These are phyloP conservation scores for Coenonympha glycerion DNA, from an alignment of 2,888 invertebrate species.

Conservation along the genomic window DNA sequence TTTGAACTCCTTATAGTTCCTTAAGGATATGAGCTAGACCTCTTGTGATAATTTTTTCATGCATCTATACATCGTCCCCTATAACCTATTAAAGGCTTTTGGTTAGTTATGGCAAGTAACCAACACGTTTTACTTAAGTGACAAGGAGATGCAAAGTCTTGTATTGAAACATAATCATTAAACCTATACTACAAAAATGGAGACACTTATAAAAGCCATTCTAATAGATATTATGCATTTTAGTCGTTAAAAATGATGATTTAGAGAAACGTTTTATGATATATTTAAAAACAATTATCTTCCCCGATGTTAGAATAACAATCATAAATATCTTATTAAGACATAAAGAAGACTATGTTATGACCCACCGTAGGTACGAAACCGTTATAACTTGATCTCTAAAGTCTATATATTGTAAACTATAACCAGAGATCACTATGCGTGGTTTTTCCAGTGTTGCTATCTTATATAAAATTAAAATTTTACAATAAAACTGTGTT, in stretches of 20 bases:
- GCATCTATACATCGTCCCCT: too few relatives aligned
- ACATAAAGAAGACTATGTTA: slow-evolving; percentile 39
- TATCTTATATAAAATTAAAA: slow-evolving; percentile 37
- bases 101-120: too few relatives aligned
- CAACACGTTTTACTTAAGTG: too few relatives aligned
- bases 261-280: slow-evolving; percentile 27
- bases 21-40: too few relatives aligned
- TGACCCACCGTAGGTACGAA: slow-evolving; percentile 15
- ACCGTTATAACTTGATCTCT: slow-evolving; percentile 28
- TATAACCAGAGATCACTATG: slow-evolving; percentile 12
- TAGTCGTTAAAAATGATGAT: slow-evolving; percentile 17
- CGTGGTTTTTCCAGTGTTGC: slow-evolving; percentile 19
- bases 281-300: slow-evolving; percentile 39
- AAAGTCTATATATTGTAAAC: not conserved
- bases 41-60: too few relatives aligned
- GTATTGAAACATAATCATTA: not conserved
- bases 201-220: not conserved
- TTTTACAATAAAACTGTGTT: slow-evolving; percentile 37
- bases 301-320: slow-evolving; percentile 30
- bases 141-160: too few relatives aligned
- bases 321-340: slow-evolving; percentile 54
- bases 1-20: too few relatives aligned
- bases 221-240: slow-evolving; percentile 7
- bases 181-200: not conserved
- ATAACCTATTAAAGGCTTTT: too few relatives aligned